Evolutionary conservation across 1,140 invertebrate species (phyloP), one percentile per base, ranked within the genome.

Genomic region (Lanistes nyassanus): DNA sequence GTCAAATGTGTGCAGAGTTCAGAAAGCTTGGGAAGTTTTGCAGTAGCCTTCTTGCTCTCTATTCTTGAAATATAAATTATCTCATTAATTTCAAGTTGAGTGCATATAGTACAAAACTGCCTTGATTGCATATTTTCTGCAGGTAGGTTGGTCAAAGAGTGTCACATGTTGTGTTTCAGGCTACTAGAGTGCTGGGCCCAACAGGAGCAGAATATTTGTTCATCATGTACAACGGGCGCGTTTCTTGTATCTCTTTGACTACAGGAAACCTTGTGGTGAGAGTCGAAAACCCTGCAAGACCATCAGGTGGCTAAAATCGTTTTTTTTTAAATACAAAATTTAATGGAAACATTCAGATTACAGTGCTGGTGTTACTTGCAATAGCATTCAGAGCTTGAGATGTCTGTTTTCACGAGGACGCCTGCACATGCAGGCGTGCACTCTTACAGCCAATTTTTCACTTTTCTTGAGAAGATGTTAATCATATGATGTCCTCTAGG

Each of bases 151-250:
- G n/a, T n/a, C n/a, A n/a, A n/a, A n/a, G n/a, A n/a, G n/a, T n/a
- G n/a, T n/a, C n/a, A n/a, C n/a, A 4, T 56, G 31, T 77, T 29
- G 70, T 62, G 51, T 55, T 70, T 58, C 64, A 84, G 81, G 74
- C 80, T 7, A 79, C 69, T 56, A 75, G 75, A 66, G 79, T 80
- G 51, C 78, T 81, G 77, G 83, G 80, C 19, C 80, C 81, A 9
- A 81, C 83, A 26, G 83, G 83, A 42, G 73, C 83, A 39, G 80
- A 81, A 21, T 81, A 84, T 72, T 65, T 84, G 39, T 82, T 82
- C 64, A 39, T 84, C 4, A 62, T 75, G 19, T 37, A 82, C 26
- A 72, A 74, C 21, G 81, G 83, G 31, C 39, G 58, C 3, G 31
- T 84, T 13, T 74, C 56, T 23, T 80, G 74, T 23, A 73, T 80